Evolutionary conservation across 2,797 vertebrate species (phyloP).

Genomic region (Erethizon dorsatum): DNA sequence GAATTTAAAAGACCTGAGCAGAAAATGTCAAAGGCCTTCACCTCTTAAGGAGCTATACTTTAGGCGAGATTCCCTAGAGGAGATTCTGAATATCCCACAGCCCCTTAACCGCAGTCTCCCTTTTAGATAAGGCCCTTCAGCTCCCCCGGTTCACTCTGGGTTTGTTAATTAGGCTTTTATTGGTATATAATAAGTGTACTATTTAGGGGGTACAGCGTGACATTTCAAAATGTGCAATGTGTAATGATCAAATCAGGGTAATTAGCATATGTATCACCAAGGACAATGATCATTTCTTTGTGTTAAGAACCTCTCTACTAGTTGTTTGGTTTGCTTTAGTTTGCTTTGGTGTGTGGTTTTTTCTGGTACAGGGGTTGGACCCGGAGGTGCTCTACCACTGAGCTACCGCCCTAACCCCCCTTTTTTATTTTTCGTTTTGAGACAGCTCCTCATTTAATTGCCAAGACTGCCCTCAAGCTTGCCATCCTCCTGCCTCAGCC

Average conservation of each 20-base stretch:
- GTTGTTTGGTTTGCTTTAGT: not conserved
- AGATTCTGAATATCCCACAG: slow-evolving; percentile 41
- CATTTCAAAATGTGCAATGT: not conserved
- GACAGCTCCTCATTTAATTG: not conserved
- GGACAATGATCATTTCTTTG: not conserved
- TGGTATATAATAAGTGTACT: not conserved
- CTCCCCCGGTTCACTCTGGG: not conserved
- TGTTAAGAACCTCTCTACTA: not conserved
- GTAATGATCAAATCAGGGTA: not conserved
- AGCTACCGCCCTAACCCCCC: not conserved
- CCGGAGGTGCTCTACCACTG: not conserved
- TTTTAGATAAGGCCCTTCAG: not conserved
- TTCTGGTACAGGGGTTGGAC: not conserved
- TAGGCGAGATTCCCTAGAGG: not conserved
- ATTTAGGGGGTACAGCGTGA: not conserved
- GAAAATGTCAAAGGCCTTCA: slow-evolving; percentile 26
- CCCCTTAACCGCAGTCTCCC: not conserved
- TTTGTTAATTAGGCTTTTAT: not conserved
- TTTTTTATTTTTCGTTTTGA: not conserved
- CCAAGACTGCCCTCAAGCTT: not conserved
- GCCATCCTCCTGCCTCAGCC: not conserved
- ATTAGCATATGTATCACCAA: not conserved
- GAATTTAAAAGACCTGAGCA: not conserved
- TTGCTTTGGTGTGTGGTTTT: not conserved
- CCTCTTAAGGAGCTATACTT: not conserved